Evolutionary conservation across 2,113 vertebrate species (phyloP), one percentile per base, ranked within the genome.

Genomic region (Acinonyx jubatus): DNA sequence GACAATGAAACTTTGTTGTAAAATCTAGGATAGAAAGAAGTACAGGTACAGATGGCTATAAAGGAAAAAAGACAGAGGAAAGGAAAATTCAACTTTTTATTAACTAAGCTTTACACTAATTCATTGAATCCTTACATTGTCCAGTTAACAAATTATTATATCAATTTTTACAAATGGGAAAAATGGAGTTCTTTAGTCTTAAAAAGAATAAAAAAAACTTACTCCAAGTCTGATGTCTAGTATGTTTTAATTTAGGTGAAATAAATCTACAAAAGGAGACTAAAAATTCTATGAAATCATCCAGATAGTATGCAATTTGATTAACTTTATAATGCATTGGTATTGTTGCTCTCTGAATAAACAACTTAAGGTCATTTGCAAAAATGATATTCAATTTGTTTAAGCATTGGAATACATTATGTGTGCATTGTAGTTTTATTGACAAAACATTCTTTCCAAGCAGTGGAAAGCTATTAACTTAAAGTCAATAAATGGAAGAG

Each of bases 371-470:
- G 19, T 73, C 41, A 63, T 91, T 52, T 52, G 8, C 19, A 89
- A 83, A 80, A 95, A n/a, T 92, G 76, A 92, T n/a, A 92, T 38
- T 50, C 86, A n/a, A n/a, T 48, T 52, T 83, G 25, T 41, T 66
- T 73, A 55, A 94, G 52, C 81, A 16, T 82, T 92, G 1, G 36
- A 87, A 68, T 81, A 33, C 61, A 27, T 29, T 38, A 69, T 78
- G 36, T 41, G 12, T 15, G 16, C 7, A 65, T 66, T 48, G 29
- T 73, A 52, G 33, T 73, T 52, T 14, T 45, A 73, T 36, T n/a
- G 55, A 76, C 29, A 80, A 85, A 93, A 27, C 7, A 38, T 73
- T 80, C 36, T 93, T 88, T 69, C n/a, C 33, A 80, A 84, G 8
- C 25, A 81, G 12, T 63, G 29, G 15, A 82, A 55, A 65, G 12